Evolutionary conservation across 1,140 invertebrate genomes (phyloP).

Genomic region (Drosophila takahashii): DNA sequence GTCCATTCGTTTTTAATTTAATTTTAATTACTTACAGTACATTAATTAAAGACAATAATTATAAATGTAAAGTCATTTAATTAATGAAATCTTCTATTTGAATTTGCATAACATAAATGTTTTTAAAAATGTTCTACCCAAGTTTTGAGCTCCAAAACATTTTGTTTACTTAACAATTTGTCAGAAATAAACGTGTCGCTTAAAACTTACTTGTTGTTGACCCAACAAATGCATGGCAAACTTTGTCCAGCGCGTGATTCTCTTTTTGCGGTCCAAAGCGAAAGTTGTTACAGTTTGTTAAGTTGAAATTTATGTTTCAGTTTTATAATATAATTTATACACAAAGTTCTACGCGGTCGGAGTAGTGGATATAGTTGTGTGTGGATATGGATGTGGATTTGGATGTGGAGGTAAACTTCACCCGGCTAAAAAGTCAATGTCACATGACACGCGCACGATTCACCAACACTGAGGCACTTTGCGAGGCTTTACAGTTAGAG

Average conservation of each 20-base stretch:
- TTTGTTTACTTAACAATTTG: slow-evolving; percentile 26
- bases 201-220: slow-evolving; percentile 66
- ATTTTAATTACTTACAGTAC: no score
- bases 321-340: slow-evolving; percentile 45
- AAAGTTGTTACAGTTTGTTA: slow-evolving; percentile 47
- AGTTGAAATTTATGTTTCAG: slow-evolving; percentile 41
- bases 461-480: slow-evolving; percentile 75
- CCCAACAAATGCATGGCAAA: slow-evolving; percentile 33
- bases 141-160: neutral
- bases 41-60: no score
- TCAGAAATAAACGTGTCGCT: slow-evolving; percentile 31
- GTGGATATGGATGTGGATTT: neutral
- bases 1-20: no score
- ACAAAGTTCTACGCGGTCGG: slow-evolving; percentile 29
- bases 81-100: neutral
- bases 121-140: neutral
- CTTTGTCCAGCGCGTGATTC: slow-evolving; percentile 24
- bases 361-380: neutral
- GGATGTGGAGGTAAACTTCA: slow-evolving; percentile 4
- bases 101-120: neutral
- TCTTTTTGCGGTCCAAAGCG: slow-evolving; percentile 25
- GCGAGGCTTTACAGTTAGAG: slow-evolving; percentile 65
- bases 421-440: slow-evolving; percentile 45
- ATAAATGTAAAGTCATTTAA: neutral
- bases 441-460: slow-evolving; percentile 68